Evolutionary conservation across 2,113 vertebrate species (phyloP).

Genomic region (Balaenoptera acutorostrata): DNA sequence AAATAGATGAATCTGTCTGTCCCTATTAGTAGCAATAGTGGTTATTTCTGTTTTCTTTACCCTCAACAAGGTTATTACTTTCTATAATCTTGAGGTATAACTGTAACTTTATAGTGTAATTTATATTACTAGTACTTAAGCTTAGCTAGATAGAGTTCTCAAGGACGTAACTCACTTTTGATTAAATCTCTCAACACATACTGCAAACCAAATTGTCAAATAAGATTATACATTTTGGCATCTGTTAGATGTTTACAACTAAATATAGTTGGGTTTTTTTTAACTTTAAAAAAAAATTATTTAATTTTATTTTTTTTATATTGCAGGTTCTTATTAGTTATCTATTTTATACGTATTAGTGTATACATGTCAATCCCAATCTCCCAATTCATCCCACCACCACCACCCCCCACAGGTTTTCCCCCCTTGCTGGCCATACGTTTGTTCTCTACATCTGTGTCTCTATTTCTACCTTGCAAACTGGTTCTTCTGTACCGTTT

Average conservation of each 20-base stretch:
- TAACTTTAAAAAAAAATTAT: too few relatives aligned
- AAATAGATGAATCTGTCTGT: neutral
- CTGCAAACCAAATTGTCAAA: neutral
- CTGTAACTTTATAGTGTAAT: neutral
- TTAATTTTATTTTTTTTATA: too few relatives aligned
- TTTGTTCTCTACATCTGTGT: too few relatives aligned
- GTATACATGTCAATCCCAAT: too few relatives aligned
- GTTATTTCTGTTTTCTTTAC: neutral
- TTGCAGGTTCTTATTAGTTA: too few relatives aligned
- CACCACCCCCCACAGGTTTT: too few relatives aligned
- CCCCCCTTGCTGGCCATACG: too few relatives aligned
- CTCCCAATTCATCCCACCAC: too few relatives aligned
- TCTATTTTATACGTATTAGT: too few relatives aligned
- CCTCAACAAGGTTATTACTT: neutral
- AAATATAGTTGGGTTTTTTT: neutral
- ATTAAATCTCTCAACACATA: neutral
- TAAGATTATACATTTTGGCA: neutral
- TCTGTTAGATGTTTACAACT: neutral
- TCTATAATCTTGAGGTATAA: neutral
- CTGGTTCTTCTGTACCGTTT: too few relatives aligned
- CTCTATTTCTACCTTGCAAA: too few relatives aligned
- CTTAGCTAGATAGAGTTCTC: neutral
- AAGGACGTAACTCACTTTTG: neutral
- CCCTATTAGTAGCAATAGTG: neutral
- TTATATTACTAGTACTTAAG: neutral